Base-by-base conservation (phyloP, 2,113 vertebrate genomes). In the Pseudorectes ferrugineus region DNA sequence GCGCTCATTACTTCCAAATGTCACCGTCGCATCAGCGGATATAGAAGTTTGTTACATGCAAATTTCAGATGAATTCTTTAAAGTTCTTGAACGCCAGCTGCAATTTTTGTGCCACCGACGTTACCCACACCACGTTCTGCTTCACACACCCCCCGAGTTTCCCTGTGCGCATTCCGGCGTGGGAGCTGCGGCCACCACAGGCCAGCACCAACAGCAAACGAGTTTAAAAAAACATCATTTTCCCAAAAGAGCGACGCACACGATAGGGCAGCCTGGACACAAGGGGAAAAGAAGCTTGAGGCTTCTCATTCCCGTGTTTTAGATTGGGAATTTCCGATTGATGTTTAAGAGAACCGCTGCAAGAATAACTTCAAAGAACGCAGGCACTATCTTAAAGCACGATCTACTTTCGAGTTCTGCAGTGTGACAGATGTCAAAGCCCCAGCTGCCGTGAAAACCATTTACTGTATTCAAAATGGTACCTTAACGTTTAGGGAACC, bases 1-100 rank as follows among this genome's bases (percentile, higher is more conserved):
- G 35, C 0, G 2, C 11, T 66, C 12, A 0, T 70, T 61, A 40
- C 21, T 45, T 29, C 40, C 26, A 49, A 62, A 14, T 2, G 22
- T 29, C 62, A 12, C 21, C 0, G 1, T 8, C 0, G 0, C 26
- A n/a, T 11, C 61, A 36, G 51, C 5, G 10, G 31, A 46, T 20
- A 31, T 0, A 81, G 28, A 19, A 4, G 3, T 24, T 26, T 59
- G 24, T 28, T 54, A 74, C 52, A 78, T 43, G 4, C 1, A 8
- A 23, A 52, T 45, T 93, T 40, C 38, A 61, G 14, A 46, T 0
- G 11, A 75, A 23, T 8, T 10, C 63, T 7, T n/a, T 8, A 9
- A 46, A 62, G 38, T 6, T 45, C 16, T 43, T 20, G 21, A 59
- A 25, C 58, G 35, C 22, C 5, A 75, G 54, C 24, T 22, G 25